phyloP scores from a whole-genome alignment of 1,140 invertebrate genomes.

The Tetragonula clypearis region DNA sequence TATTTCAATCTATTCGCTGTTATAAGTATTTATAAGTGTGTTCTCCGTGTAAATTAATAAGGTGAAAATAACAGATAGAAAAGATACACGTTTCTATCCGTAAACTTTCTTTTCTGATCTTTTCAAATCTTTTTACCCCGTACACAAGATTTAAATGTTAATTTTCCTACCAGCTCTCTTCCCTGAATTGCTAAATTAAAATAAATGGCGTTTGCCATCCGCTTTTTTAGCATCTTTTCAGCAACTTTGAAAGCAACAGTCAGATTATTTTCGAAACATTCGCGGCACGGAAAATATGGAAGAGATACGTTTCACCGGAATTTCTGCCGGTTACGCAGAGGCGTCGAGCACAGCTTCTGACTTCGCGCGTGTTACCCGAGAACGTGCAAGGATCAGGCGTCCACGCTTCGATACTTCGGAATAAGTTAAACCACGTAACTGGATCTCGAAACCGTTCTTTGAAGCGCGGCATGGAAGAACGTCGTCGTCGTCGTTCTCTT shows the following conservation, averaged over 20 bases:
- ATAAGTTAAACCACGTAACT: conserved; percentile 50
- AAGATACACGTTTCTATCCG: too few species aligned
- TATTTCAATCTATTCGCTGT: too few species aligned
- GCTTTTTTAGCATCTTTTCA: background rate
- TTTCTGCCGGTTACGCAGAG: conserved; percentile 2
- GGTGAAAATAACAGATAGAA: too few species aligned
- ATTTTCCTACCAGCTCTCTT: too few species aligned
- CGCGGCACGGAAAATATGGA: background rate
- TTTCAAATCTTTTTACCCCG: too few species aligned
- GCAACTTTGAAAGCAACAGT: background rate
- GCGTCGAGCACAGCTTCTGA: background rate
- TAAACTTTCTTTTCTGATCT: too few species aligned
- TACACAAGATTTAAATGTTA: too few species aligned
- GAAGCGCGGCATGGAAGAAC: conserved; percentile 24
- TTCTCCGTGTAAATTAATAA: too few species aligned
- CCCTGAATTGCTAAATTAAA: background rate
- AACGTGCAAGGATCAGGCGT: conserved; percentile 10
- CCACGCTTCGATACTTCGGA: conserved; percentile 48
- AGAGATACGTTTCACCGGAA: background rate
- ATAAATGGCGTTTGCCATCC: background rate
- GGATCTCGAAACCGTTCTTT: conserved; percentile 43
- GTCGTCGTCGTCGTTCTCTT: background rate
- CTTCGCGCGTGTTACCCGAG: conserved; percentile 28
- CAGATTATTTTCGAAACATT: background rate
- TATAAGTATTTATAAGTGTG: too few species aligned